A percentile compares a stretch with the other conserved stretches of the same genome.
Conservation (phyloP, 2,888 invertebrate genomes). For the Meandrusa payeni region DNA sequence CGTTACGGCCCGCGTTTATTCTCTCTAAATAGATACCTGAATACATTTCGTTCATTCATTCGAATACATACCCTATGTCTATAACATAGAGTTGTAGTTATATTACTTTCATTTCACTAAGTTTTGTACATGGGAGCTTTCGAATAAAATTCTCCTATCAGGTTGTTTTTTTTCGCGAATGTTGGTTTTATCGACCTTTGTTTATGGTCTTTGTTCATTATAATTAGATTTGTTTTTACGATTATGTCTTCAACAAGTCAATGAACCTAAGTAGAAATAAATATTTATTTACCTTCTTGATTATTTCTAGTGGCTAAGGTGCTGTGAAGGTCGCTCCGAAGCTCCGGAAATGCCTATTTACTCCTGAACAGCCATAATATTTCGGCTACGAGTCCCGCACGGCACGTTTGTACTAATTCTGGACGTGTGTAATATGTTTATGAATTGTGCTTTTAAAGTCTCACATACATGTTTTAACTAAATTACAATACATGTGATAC, state of each 20-base stretch:
- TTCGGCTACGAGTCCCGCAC: too few species aligned
- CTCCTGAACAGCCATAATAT: too few species aligned
- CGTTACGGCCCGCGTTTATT: conserved; percentile 13
- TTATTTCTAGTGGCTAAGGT: too few species aligned
- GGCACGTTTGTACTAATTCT: too few species aligned
- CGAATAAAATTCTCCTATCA: conserved; percentile 7
- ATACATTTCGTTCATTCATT: background rate
- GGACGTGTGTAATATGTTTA: too few species aligned
- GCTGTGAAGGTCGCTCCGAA: too few species aligned
- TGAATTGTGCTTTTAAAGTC: too few species aligned
- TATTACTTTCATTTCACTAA: background rate
- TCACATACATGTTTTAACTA: too few species aligned
- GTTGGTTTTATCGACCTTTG: too few species aligned
- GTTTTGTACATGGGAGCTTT: conserved; percentile 7
- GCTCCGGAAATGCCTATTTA: too few species aligned
- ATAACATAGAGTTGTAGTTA: background rate
- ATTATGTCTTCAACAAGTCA: conserved; percentile 3
- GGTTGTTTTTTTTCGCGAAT: conserved; percentile 6
- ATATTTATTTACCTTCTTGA: too few species aligned
- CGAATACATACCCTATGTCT: conserved; percentile 1
- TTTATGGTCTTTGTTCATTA: conserved; percentile 6
- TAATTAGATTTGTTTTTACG: conserved; percentile 12
- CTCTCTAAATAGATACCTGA: conserved; percentile 14
- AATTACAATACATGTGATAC: too few species aligned
- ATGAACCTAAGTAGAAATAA: background rate